Base-by-base conservation (phyloP, 2,888 invertebrate species). In the Chydorus sphaericus region DNA sequence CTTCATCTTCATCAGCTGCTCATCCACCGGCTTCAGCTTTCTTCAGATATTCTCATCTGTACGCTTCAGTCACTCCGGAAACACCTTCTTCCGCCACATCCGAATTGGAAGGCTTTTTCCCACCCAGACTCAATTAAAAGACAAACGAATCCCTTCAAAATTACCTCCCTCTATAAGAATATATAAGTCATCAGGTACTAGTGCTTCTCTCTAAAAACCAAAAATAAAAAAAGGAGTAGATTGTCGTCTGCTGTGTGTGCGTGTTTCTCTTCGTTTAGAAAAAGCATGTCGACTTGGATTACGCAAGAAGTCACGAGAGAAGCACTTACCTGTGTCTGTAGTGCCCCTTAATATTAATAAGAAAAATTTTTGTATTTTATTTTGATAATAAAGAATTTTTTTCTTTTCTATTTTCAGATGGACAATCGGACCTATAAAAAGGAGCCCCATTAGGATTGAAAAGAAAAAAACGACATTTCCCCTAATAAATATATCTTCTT, bases 51-150 rank as follows among this genome's bases (percentile, higher is more conserved):
- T 36, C 36, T 5, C 52, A 33, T 1, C 29, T 50, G 3, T 33
- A 36, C 23, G 26, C 31, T 7, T 23, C 52, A 5, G 23, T 49
- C 14, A 36, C 48, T 10, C 31, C 48, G 6, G 55, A 55, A 20
- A 55, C 55, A 14, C 36, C 33, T 30, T 55, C 55, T 16, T 55
- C 55, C 3, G 55, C 48, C 14, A 39, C 55, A 3, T 55, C 55
- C 1, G 55, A 55, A 33, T 33, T 55, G 5, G 55, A 48, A 26
- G 55, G 55, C 2, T 55, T 48, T 37, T 52, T 52, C 36, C 18
- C 44, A 23, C 26, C 14, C 30, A 30, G 28, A 20, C 36, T 37
- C 5, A 37, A 36, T 28, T 26, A 10, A 14, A 28, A 48, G 16
- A 14, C 14, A 48, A 16, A 28, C 18, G 48, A 28, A 14, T 26